Percentiles rank a stretch among this genome's conserved stretches.
These are phyloP conservation scores for Trematomus loennbergii DNA, from an alignment of 2,113 vertebrate species.

Conservation along the genomic window DNA sequence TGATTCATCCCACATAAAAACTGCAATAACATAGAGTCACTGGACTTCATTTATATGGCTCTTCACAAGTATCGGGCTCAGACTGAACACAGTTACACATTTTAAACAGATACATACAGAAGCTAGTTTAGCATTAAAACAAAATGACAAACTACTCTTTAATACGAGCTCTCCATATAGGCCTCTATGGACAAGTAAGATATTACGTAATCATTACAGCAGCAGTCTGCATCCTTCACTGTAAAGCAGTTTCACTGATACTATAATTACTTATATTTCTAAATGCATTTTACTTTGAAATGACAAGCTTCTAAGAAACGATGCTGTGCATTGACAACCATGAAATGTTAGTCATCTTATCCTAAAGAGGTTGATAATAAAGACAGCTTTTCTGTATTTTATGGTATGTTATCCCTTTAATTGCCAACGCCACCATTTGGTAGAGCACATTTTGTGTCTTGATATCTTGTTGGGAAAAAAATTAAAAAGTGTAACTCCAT, in stretches of 20 bases:
- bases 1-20: conserved; percentile 59
- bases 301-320: conserved; percentile 11
- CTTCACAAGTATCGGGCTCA: conserved; percentile 39
- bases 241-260: not conserved
- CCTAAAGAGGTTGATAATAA: not conserved
- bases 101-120: conserved; percentile 1
- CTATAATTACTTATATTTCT: conserved; percentile 3
- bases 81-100: conserved; percentile 26
- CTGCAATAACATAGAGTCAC: conserved; percentile 32
- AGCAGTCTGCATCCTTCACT: not conserved
- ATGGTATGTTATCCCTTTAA: not conserved
- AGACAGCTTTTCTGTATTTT: not conserved
- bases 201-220: not conserved
- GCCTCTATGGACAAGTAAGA: not conserved
- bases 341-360: not conserved
- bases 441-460: too few species aligned
- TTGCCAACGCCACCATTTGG: too few species aligned
- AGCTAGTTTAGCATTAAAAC: not conserved
- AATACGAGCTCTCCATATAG: not conserved
- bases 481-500: too few species aligned
- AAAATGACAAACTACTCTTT: not conserved
- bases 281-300: not conserved
- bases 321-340: not conserved
- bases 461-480: too few species aligned
- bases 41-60: conserved; percentile 25